Conservation (phyloP, 2,888 invertebrate species). For the Ophion ellenae region DNA sequence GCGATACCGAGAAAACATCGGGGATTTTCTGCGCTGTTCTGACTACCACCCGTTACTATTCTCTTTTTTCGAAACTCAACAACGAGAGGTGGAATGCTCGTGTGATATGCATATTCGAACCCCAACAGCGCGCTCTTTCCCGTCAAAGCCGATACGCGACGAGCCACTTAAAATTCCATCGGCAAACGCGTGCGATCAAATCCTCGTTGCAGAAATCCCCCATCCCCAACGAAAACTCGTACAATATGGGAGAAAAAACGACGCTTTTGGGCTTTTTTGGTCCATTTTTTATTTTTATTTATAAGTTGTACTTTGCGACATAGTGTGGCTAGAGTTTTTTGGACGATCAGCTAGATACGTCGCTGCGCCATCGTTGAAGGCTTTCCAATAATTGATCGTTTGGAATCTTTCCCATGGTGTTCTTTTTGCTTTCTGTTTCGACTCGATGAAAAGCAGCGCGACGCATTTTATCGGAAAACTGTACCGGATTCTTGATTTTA, state of each 20-base stretch:
- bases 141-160: not conserved
- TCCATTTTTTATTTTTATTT: not conserved
- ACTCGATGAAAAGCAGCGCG: not conserved
- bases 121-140: not conserved
- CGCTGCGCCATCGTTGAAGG: not conserved
- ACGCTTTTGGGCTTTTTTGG: not conserved
- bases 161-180: not conserved
- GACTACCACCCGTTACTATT: slow-evolving; percentile 42
- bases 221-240: not conserved
- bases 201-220: not conserved
- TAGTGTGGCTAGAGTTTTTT: too few species aligned
- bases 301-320: not conserved
- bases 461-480: not conserved
- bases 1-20: slow-evolving; percentile 61
- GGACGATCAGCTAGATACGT: too few species aligned
- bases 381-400: not conserved
- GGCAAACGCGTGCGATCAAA: not conserved
- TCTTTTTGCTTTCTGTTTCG: not conserved
- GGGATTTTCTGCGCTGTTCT: slow-evolving; percentile 50
- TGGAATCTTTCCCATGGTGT: not conserved
- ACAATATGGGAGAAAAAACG: not conserved
- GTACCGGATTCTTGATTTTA: not conserved
- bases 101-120: not conserved
- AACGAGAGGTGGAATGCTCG: not conserved
- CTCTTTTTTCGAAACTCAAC: not conserved